Base-by-base conservation (phyloP, 1,140 invertebrate genomes). In the Vollenhovia emeryi region DNA sequence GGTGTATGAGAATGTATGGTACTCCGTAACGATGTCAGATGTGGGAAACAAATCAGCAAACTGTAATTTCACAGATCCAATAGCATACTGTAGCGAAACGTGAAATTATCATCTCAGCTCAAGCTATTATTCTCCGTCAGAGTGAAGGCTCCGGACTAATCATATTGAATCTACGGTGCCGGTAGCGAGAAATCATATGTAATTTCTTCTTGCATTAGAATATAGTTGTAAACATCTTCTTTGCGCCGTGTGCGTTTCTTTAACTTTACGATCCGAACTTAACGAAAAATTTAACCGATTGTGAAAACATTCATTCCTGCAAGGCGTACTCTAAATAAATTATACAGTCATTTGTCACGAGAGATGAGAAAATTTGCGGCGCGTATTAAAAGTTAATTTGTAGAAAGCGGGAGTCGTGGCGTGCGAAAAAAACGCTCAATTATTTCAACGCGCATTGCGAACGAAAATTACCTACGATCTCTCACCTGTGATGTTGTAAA, bases 41-140 rank as follows among this genome's bases (percentile, higher is more conserved):
- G 50, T 73, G 66, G 68, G 24, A 82, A 82, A 57, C 36, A 43
- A 82, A 82, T 82, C 50, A 45, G 24, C 64, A 4, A 45, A 18
- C 18, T 18, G 27, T 82, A 82, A 73, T 82, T 82, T 59, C 50
- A 1, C 48, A 55, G 48, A 33, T 79, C 30, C 27, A 79, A 79
- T 79, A 48, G 43, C 30, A 50, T 8, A 33, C 40, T 50, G 21
- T 71, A 40, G 21, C 27, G 27, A 68, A 52, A 40, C 36, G 50
- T 59, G 13, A 1, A 82, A 82, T 82, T 73, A 80, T 52, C 24
- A 71, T 73, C 66, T 50, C 50, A 43, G 43, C 45, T 79, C 13
- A 15, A 45, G 52, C 66, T 82, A 73, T 59, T 82, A 82, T 82
- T 73, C 50, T 18, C 78, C 36, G 24, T 30, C 11, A n/a, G 21